Base-by-base conservation (phyloP, 2,888 invertebrate genomes). In the Alloplasta piceator region DNA sequence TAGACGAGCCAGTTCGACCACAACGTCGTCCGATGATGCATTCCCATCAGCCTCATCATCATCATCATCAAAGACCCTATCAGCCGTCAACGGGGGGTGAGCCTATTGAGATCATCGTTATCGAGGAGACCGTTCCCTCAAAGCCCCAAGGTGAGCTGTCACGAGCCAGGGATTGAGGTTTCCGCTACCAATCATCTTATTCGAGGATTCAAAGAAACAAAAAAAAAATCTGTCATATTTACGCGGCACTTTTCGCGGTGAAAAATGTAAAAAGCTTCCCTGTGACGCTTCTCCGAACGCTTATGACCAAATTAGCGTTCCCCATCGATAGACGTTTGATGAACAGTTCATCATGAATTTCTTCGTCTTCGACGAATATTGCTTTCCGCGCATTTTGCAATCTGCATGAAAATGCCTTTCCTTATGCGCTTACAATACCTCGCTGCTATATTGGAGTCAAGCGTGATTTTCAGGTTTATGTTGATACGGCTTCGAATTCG, bases 31-130 rank as follows among this genome's bases (percentile, higher is more conserved):
- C 66, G 38, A 67, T 12, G 43, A 64, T 10, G 56, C 66, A n/a
- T 63, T 77, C 75, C 14, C 73, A 82, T 41, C 63, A 70, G 36
- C 73, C 74, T 58, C 77, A 73, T 43, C 83, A 83, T 43, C 78
- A 70, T 39, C 80, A 79, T 60, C 83, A 78, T 26, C 85, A 52
- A 74, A 68, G 14, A 79, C 84, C 52, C 64, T 67, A 77, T 36
- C 73, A 74, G 16, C 78, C 78, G 56, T 43, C 63, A 12, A 52
- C 50, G 46, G 43, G 36, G 12, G 55, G 58, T 52, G 82, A 80
- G 36, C 86, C 87, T 1, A 36, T 86, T n/a, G 84, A 87, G 64
- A 79, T 88, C 74, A 84, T 89, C 84, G 84, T 88, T 70, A 80
- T 89, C 75, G 89, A 85, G 68, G 85, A 89, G 82, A 85, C 61